phyloP scores from a whole-genome alignment of 1,140 invertebrate species.

The Monomorium pharaonis region DNA sequence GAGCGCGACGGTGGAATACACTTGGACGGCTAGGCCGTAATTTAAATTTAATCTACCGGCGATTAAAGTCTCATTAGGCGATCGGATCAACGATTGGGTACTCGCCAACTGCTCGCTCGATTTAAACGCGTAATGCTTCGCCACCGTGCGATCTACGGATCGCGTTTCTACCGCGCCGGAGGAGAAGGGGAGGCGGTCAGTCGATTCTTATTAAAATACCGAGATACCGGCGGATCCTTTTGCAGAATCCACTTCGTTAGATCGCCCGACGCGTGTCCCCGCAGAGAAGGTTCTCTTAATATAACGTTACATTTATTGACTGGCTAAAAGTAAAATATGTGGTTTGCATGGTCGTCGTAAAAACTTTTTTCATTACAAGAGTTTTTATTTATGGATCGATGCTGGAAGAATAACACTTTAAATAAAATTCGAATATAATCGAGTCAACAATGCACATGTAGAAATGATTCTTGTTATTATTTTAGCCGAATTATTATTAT shows the following conservation, averaged over 20 bases:
- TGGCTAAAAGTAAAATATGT: too few relatives aligned
- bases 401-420: not conserved
- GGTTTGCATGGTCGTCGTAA: too few relatives aligned
- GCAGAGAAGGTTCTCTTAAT: not conserved
- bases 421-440: not conserved
- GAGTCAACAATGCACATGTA: not conserved
- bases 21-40: constrained; percentile 19
- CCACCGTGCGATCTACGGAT: constrained; percentile 49
- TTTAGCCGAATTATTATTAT: not conserved
- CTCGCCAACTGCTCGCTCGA: constrained; percentile 30
- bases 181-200: not conserved
- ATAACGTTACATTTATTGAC: not conserved
- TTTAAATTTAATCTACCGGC: constrained; percentile 58
- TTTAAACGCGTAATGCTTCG: constrained; percentile 53
- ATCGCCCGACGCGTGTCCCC: not conserved
- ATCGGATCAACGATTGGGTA: constrained; percentile 50
- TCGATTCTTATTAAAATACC: constrained; percentile 62
- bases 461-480: not conserved
- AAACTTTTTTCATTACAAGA: not conserved
- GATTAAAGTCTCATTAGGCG: constrained; percentile 68
- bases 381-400: not conserved
- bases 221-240: constrained; percentile 45
- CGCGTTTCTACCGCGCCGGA: constrained; percentile 44
- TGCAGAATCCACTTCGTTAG: not conserved
- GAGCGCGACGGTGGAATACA: not conserved